Conservation (phyloP, 2,888 invertebrate species). For the Ennomos quercinarius region DNA sequence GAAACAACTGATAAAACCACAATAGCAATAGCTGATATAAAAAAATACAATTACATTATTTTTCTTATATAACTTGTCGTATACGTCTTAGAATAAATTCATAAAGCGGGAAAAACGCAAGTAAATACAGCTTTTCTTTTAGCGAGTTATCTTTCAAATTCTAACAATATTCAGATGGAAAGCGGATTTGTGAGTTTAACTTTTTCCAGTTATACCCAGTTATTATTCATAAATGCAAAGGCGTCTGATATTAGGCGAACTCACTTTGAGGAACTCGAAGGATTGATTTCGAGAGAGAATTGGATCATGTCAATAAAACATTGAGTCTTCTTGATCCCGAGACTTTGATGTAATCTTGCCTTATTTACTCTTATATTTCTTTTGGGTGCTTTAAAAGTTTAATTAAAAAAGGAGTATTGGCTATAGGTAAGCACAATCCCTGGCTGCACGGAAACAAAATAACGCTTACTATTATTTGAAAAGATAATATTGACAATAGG, state of each 20-base stretch:
- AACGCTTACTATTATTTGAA: too few relatives aligned
- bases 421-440: too few relatives aligned
- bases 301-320: slow-evolving; percentile 62
- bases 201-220: slow-evolving; percentile 62
- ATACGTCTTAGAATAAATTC: slow-evolving; percentile 58
- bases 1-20: too few relatives aligned
- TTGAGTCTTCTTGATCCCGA: slow-evolving; percentile 46
- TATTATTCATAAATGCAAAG: slow-evolving; percentile 84
- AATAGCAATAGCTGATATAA: too few relatives aligned
- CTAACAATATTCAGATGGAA: slow-evolving; percentile 72
- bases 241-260: slow-evolving; percentile 73
- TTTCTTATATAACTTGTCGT: slow-evolving; percentile 27
- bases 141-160: slow-evolving; percentile 72
- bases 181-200: slow-evolving; percentile 76
- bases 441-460: too few relatives aligned
- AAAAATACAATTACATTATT: slow-evolving; percentile 19
- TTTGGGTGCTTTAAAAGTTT: background rate
- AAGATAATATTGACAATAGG: too few relatives aligned
- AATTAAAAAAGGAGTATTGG: background rate
- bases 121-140: slow-evolving; percentile 58
- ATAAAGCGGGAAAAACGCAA: slow-evolving; percentile 37
- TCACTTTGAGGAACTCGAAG: slow-evolving; percentile 68
- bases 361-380: slow-evolving; percentile 13
- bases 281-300: slow-evolving; percentile 65
- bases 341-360: slow-evolving; percentile 45